phyloP scores from a whole-genome alignment of 2,113 vertebrate species.

The Strix uralensis region DNA sequence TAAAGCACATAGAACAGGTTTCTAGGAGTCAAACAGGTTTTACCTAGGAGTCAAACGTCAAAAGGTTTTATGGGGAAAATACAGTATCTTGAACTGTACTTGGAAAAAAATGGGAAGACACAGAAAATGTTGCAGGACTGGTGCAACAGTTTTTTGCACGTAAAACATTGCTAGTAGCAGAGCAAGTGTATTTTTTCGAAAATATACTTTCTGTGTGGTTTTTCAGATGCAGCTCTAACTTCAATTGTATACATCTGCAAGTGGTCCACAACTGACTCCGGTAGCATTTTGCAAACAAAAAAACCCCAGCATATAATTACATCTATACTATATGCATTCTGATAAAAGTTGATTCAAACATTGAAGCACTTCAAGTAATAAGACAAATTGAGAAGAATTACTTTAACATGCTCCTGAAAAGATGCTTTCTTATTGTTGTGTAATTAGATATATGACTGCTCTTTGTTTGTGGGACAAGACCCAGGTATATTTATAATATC shows the following conservation, averaged over 20 bases:
- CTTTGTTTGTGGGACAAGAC: neutral
- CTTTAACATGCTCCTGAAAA: neutral
- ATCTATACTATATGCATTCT: neutral
- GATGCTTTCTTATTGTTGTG: neutral
- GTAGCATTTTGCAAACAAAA: neutral
- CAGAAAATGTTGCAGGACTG: neutral
- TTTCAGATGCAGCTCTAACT: neutral
- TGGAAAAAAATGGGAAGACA: neutral
- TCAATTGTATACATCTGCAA: neutral
- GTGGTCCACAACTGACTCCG: neutral
- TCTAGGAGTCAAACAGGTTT: neutral
- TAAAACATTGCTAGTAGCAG: neutral
- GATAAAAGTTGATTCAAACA: neutral
- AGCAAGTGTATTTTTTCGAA: neutral
- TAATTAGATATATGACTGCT: neutral
- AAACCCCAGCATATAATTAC: fast-evolving
- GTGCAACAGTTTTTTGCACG: neutral
- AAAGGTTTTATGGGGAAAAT: neutral
- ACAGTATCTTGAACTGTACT: neutral
- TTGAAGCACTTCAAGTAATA: neutral
- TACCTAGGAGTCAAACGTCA: neutral
- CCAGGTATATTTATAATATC: neutral
- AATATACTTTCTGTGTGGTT: neutral
- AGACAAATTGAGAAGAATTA: neutral
- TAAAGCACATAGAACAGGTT: neutral